Evolutionary conservation across 2,797 vertebrate species (phyloP).

Genomic region (Parambassis ranga): DNA sequence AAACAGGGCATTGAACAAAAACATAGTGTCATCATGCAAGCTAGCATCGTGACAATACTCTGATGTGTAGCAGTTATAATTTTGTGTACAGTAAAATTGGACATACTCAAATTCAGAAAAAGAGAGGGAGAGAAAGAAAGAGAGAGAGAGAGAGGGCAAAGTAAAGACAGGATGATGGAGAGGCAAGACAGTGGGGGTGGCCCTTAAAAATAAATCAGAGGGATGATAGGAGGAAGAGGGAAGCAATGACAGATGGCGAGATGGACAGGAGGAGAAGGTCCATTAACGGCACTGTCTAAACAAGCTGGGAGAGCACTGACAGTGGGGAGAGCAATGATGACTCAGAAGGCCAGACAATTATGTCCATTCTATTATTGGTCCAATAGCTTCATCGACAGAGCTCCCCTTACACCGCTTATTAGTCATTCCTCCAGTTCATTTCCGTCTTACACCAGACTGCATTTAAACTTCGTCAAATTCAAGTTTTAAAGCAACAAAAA

Average conservation of each 20-base stretch:
- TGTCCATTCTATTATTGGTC: constrained; percentile 56
- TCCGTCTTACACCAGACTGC: neutral
- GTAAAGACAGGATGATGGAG: neutral
- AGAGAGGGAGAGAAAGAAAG: no score
- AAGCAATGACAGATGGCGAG: constrained; percentile 29
- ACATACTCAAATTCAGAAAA: neutral
- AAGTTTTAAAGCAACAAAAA: neutral
- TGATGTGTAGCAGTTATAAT: neutral
- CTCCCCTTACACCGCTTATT: constrained; percentile 8
- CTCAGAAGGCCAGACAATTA: constrained; percentile 64
- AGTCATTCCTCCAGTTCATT: constrained; percentile 23
- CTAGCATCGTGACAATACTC: neutral
- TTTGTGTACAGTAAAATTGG: neutral
- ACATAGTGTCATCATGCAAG: neutral
- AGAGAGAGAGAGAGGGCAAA: neutral
- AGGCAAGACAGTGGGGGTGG: neutral
- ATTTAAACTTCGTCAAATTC: neutral
- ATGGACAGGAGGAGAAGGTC: constrained; percentile 50
- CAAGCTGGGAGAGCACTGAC: constrained; percentile 52
- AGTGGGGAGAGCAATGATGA: constrained; percentile 50
- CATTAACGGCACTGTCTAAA: constrained; percentile 57
- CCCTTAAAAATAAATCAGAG: neutral
- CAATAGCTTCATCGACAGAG: constrained; percentile 42
- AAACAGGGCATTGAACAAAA: no score
- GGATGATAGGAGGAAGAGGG: constrained; percentile 1